Conservation (phyloP, 2,113 vertebrate species). For the Xenopus laevis region DNA sequence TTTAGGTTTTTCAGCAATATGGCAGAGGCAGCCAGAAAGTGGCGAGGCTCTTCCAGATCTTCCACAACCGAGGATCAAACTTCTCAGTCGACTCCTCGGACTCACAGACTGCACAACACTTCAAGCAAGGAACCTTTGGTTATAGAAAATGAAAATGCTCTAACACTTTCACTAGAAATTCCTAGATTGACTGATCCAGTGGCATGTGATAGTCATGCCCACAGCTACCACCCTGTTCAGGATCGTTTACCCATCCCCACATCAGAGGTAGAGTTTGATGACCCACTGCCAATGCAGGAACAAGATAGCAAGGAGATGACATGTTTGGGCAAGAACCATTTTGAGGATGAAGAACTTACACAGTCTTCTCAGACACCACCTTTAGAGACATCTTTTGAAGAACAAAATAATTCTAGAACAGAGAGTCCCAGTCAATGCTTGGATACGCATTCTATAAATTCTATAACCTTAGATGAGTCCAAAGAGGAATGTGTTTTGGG, state of each 20-base stretch:
- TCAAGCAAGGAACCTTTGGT: slow-evolving; percentile 50
- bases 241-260: neutral
- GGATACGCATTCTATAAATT: neutral
- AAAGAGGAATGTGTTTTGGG: neutral
- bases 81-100: slow-evolving; percentile 55
- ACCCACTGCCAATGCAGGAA: neutral
- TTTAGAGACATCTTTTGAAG: neutral
- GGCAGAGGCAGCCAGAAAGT: slow-evolving; percentile 78
- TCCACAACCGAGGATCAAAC: slow-evolving; percentile 69
- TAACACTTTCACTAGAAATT: slow-evolving; percentile 49
- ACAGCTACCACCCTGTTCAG: slow-evolving; percentile 28
- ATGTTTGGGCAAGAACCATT: neutral
- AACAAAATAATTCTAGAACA: neutral
- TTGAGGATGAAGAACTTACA: neutral
- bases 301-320: neutral
- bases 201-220: slow-evolving; percentile 52
- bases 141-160: slow-evolving; percentile 56
- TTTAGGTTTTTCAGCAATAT: slow-evolving; percentile 80
- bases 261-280: neutral
- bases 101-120: slow-evolving; percentile 48
- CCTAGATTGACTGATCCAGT: slow-evolving; percentile 55
- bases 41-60: slow-evolving; percentile 70
- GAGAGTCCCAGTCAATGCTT: neutral
- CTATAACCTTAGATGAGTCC: neutral
- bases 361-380: neutral